Evolutionary conservation across 1,140 invertebrate species (phyloP).

Genomic region (Drosophila pachea): DNA sequence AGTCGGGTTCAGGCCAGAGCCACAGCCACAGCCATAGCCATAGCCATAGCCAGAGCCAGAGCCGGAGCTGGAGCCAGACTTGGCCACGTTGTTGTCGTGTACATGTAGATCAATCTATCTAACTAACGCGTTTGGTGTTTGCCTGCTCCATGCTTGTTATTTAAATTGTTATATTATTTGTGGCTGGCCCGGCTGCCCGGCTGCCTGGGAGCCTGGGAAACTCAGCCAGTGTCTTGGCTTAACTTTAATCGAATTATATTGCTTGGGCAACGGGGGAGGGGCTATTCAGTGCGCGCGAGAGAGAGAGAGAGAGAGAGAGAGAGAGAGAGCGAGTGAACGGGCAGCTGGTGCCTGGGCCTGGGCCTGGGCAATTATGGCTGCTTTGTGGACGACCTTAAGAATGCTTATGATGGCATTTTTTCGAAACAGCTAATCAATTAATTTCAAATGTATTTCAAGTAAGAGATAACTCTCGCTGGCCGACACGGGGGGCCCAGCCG

Average conservation of each 20-base stretch:
- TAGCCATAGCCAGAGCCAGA: conserved; percentile 5
- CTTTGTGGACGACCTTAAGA: conserved; percentile 51
- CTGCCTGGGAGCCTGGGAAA: conserved; percentile 62
- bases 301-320: no score
- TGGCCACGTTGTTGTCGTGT: conserved; percentile 69
- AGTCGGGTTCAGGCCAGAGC: neutral
- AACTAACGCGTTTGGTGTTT: conserved; percentile 77
- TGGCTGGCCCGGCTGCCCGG: conserved; percentile 57
- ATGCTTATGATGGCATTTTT: conserved; percentile 62
- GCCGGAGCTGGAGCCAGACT: conserved; percentile 18
- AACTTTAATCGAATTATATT: conserved; percentile 68
- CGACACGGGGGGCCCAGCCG: no score
- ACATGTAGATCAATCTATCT: conserved; percentile 77
- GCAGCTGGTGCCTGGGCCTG: conserved; percentile 49
- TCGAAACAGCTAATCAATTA: conserved; percentile 65
- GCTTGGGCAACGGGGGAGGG: no score
- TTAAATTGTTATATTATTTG: conserved; percentile 78
- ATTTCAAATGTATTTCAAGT: conserved; percentile 9
- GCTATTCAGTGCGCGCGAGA: no score
- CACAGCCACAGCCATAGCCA: conserved; percentile 5
- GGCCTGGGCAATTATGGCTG: conserved; percentile 50
- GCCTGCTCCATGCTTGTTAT: conserved; percentile 69
- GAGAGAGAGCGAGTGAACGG: no score
- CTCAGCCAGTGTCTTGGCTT: conserved; percentile 54
- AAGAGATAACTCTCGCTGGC: neutral